Evolutionary conservation across 2,888 invertebrate genomes (phyloP).

Genomic region (Chymomyza procnemis): DNA sequence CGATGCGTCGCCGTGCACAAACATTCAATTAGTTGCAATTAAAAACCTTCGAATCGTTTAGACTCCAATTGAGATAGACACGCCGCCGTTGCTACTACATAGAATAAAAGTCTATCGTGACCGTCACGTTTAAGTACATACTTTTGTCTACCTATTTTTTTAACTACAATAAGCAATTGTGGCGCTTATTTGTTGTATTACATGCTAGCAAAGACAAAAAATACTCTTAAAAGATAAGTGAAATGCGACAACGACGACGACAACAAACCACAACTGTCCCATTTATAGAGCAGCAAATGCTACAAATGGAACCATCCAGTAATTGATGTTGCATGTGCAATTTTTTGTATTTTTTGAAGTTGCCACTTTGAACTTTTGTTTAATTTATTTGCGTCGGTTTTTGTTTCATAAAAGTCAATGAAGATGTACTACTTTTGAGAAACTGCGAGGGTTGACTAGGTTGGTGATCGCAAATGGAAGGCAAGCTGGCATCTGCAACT

Average conservation of each 20-base stretch:
- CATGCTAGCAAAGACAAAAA: not conserved
- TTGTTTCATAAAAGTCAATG: constrained; percentile 1
- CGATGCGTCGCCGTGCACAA: constrained; percentile 52
- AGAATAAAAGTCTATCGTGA: not conserved
- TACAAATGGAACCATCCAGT: constrained; percentile 43
- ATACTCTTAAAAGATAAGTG: constrained; percentile 12
- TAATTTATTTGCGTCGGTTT: constrained; percentile 44
- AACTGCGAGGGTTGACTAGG: too few species aligned
- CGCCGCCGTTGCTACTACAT: not conserved
- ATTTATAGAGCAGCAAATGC: not conserved
- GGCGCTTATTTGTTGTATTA: not conserved
- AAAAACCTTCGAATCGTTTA: constrained; percentile 66
- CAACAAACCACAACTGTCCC: not conserved
- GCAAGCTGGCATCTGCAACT: too few species aligned
- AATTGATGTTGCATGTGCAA: constrained; percentile 37
- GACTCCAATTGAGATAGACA: constrained; percentile 47
- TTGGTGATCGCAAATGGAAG: too few species aligned
- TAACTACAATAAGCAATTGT: not conserved
- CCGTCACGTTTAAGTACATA: constrained; percentile 3
- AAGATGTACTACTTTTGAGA: not conserved
- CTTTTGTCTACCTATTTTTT: constrained; percentile 12
- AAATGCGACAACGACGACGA: not conserved
- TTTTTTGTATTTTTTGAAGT: constrained; percentile 34
- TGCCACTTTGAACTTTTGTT: constrained; percentile 24
- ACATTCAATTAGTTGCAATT: constrained; percentile 68